phyloP scores from a whole-genome alignment of 2,888 invertebrate species.

The Acleris laterana region DNA sequence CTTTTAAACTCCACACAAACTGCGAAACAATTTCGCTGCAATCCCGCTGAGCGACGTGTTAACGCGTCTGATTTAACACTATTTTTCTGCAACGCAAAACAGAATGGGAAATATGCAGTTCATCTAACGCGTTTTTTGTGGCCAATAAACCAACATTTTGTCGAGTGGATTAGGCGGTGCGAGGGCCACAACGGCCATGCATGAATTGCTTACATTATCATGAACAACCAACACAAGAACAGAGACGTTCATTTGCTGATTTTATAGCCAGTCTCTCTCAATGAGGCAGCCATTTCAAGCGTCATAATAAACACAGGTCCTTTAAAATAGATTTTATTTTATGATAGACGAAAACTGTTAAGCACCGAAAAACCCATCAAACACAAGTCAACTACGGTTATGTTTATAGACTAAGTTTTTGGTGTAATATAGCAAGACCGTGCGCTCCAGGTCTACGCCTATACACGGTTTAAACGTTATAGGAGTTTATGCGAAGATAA shows the following conservation, averaged over 20 bases:
- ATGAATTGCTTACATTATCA: neutral
- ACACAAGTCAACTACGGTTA: too few species aligned
- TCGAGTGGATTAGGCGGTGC: slow-evolving; percentile 1
- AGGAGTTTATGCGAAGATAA: slow-evolving; percentile 70
- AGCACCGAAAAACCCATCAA: too few species aligned
- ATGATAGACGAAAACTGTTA: too few species aligned
- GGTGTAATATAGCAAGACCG: too few species aligned
- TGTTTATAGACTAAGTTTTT: too few species aligned
- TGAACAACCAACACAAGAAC: too few species aligned
- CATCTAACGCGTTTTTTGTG: slow-evolving; percentile 16
- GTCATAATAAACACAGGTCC: too few species aligned
- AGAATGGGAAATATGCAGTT: slow-evolving; percentile 4
- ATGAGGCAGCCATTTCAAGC: too few species aligned
- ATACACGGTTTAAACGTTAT: slow-evolving; percentile 61
- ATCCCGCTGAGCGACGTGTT: slow-evolving; percentile 65
- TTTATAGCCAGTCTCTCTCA: too few species aligned
- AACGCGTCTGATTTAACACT: slow-evolving; percentile 68
- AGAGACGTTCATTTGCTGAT: too few species aligned
- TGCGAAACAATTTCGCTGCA: slow-evolving; percentile 68
- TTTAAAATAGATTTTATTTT: too few species aligned
- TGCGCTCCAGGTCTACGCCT: slow-evolving; percentile 5
- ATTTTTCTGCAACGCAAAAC: slow-evolving; percentile 24
- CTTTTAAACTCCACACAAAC: slow-evolving; percentile 64
- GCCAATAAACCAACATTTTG: slow-evolving; percentile 15
- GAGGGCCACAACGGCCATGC: neutral